phyloP scores from a whole-genome alignment of 2,113 vertebrate genomes.

The Progne subis region DNA sequence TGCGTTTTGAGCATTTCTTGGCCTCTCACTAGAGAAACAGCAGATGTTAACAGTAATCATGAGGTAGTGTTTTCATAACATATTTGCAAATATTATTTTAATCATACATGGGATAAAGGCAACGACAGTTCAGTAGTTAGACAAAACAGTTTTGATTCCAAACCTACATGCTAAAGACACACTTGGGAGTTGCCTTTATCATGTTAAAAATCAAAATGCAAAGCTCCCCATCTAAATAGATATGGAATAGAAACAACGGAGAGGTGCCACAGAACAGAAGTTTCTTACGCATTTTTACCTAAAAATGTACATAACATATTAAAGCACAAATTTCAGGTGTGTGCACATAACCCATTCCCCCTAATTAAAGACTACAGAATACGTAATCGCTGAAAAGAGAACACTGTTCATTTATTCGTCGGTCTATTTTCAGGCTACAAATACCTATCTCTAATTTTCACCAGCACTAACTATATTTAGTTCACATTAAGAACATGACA shows the following conservation, averaged over 20 bases:
- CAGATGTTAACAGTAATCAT: not conserved
- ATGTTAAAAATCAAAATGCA: not conserved
- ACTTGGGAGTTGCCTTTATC: not conserved
- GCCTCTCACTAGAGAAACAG: not conserved
- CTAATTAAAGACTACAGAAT: not conserved
- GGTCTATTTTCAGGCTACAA: not conserved
- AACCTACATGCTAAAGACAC: not conserved
- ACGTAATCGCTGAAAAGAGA: not conserved
- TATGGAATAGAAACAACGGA: accelerated
- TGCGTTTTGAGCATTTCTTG: not conserved
- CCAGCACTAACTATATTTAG: not conserved
- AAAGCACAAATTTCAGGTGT: not conserved
- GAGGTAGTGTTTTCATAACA: not conserved
- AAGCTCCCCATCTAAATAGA: not conserved
- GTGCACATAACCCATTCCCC: not conserved
- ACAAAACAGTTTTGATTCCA: not conserved
- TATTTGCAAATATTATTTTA: not conserved
- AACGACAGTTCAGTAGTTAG: not conserved
- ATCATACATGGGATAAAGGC: not conserved
- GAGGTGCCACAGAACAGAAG: not conserved
- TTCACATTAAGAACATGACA: not conserved
- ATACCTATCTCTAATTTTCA: not conserved
- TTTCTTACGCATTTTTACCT: not conserved
- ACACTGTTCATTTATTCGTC: not conserved
- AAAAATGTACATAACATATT: not conserved